These are phyloP conservation scores for Mirounga angustirostris DNA, from an alignment of 2,113 vertebrate species.

Conservation along the genomic window DNA sequence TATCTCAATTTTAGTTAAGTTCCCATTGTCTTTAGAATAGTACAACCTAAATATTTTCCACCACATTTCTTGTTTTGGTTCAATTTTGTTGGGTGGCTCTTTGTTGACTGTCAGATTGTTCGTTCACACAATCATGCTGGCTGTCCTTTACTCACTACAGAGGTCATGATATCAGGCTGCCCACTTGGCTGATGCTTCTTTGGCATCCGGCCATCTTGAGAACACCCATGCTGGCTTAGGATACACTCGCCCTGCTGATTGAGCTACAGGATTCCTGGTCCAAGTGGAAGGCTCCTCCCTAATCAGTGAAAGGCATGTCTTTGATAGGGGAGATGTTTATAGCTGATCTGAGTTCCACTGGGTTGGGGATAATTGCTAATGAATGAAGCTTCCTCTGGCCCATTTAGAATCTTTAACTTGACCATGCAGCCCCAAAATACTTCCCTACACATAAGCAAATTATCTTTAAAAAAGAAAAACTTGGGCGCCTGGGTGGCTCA, in stretches of 20 bases:
- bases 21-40: background rate
- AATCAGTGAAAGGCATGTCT: background rate
- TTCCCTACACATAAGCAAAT: background rate
- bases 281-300: background rate
- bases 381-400: background rate
- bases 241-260: no score
- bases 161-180: background rate
- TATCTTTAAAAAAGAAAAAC: background rate
- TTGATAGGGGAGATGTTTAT: background rate
- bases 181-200: background rate
- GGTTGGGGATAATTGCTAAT: background rate
- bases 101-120: background rate
- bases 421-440: background rate
- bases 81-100: background rate
- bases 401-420: slow-evolving; percentile 10
- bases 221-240: background rate
- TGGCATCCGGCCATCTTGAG: background rate
- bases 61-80: background rate
- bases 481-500: background rate
- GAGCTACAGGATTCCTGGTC: background rate
- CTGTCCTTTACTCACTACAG: background rate
- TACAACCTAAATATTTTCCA: background rate
- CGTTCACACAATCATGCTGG: background rate
- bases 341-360: background rate
- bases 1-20: background rate